phyloP scores from a whole-genome alignment of 2,888 invertebrate genomes.

The Sycophila texana region DNA sequence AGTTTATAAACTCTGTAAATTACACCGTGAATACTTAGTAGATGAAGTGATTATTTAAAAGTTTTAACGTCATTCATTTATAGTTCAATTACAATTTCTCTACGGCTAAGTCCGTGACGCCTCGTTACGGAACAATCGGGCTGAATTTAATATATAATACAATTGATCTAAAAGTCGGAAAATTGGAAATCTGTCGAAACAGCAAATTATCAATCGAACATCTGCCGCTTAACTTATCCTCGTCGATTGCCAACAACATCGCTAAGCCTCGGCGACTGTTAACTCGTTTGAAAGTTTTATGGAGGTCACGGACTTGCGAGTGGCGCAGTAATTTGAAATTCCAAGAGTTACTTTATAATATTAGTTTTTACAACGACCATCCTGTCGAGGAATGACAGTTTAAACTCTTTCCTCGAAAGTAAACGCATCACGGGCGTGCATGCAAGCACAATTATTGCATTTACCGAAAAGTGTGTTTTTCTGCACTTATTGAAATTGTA shows the following conservation, averaged over 20 bases:
- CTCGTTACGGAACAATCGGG: neutral
- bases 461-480: neutral
- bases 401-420: neutral
- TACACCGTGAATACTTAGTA: too few species aligned
- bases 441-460: neutral
- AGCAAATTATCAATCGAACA: constrained; percentile 45
- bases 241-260: constrained; percentile 35
- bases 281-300: constrained; percentile 47
- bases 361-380: constrained; percentile 3
- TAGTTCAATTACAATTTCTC: neutral
- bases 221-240: constrained; percentile 39
- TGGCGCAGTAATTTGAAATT: constrained; percentile 42
- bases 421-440: neutral
- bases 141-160: neutral
- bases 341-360: constrained; percentile 30
- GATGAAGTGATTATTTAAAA: too few species aligned
- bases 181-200: neutral
- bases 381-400: neutral
- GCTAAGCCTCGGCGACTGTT: constrained; percentile 6
- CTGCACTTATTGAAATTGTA: neutral
- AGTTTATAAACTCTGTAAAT: too few species aligned
- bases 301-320: constrained; percentile 23
- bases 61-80: neutral
- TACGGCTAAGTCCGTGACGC: neutral
- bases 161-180: neutral